A percentile compares a stretch with the other conserved stretches of the same genome.
phyloP scores from a whole-genome alignment of 2,113 vertebrate species.

The Cisticola juncidis region DNA sequence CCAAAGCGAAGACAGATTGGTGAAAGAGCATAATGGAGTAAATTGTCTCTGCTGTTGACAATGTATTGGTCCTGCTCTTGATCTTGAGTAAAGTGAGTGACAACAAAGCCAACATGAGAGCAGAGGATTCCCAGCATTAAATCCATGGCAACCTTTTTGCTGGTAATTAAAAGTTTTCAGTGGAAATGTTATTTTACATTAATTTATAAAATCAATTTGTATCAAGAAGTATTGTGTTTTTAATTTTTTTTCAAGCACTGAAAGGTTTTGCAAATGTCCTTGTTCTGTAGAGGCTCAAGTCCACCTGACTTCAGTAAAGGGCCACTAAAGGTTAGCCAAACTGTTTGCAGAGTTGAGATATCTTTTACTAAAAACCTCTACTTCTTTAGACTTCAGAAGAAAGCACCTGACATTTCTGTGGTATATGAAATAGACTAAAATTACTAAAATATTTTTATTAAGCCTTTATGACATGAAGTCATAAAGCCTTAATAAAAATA shows the following conservation, averaged over 20 bases:
- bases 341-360: neutral
- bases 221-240: neutral
- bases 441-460: no score
- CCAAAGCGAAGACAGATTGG: neutral
- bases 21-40: neutral
- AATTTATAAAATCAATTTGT: neutral
- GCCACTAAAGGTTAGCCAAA: neutral
- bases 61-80: neutral
- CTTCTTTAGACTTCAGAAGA: neutral
- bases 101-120: neutral
- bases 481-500: neutral
- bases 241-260: neutral
- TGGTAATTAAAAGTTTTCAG: neutral
- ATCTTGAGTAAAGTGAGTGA: neutral
- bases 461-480: neutral
- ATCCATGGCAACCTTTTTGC: neutral
- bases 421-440: neutral
- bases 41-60: neutral
- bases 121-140: neutral
- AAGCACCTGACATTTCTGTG: neutral
- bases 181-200: neutral
- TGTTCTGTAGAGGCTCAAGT: neutral
- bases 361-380: neutral
- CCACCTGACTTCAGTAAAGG: neutral
- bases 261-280: neutral